These are phyloP conservation scores for Sicus ferrugineus DNA, from an alignment of 2,888 invertebrate species.

Conservation along the genomic window DNA sequence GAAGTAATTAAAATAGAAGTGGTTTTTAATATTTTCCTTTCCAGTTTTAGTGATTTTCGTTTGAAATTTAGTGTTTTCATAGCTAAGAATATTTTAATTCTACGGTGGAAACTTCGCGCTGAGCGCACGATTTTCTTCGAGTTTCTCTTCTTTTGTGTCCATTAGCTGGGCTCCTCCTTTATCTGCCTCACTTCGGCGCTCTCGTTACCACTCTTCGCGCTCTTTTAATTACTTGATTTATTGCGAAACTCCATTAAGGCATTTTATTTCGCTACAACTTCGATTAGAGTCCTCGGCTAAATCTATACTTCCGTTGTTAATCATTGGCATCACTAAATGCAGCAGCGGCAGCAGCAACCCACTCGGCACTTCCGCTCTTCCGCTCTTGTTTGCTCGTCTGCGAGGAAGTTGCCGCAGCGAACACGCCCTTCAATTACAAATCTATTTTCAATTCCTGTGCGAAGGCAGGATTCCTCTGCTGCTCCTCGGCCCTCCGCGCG, in stretches of 20 bases:
- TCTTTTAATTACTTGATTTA: slow-evolving; percentile 38
- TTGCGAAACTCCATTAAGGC: slow-evolving; percentile 39
- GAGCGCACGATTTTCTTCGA: too few relatives aligned
- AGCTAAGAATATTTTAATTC: too few relatives aligned
- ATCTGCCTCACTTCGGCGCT: too few relatives aligned
- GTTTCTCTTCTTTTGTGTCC: too few relatives aligned
- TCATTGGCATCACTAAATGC: slow-evolving; percentile 64
- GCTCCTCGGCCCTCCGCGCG: background rate
- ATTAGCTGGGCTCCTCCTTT: too few relatives aligned
- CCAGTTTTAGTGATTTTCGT: too few relatives aligned
- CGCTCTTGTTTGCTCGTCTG: slow-evolving; percentile 7
- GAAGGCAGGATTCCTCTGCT: background rate
- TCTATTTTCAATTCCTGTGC: slow-evolving; percentile 48
- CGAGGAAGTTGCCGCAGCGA: slow-evolving; percentile 41
- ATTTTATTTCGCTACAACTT: slow-evolving; percentile 38
- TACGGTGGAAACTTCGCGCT: too few relatives aligned
- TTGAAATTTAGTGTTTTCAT: too few relatives aligned
- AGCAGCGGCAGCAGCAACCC: slow-evolving; percentile 43
- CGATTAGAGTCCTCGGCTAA: slow-evolving; percentile 51
- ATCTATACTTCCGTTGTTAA: slow-evolving; percentile 63
- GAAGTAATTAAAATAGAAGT: too few relatives aligned
- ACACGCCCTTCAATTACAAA: slow-evolving; percentile 63
- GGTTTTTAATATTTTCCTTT: background rate
- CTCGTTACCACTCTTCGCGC: too few relatives aligned
- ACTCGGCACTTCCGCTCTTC: slow-evolving; percentile 22